Evolutionary conservation across 1,140 invertebrate genomes (phyloP), one percentile per base, ranked within the genome.

Genomic region (Belonocnema kinseyi): DNA sequence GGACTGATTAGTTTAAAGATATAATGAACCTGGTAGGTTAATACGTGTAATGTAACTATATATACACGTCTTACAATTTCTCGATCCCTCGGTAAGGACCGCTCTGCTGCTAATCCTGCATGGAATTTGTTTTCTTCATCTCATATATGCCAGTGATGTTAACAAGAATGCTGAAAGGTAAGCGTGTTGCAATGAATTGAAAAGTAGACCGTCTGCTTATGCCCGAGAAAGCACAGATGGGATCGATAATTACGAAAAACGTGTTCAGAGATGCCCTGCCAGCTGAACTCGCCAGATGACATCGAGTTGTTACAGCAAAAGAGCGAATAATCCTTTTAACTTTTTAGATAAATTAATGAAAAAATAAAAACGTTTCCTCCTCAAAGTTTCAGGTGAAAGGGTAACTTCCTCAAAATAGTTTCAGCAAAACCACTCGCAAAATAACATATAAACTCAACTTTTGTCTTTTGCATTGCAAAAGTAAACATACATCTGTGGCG

Each of bases 211-310:
- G 11, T 40, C 26, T 61, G 58, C 14, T 33, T 61, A 33, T 12
- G 26, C 58, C 12, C 26, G 26, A 16, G 58, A 61, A 61, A 61
- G 58, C 26, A 61, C 58, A 26, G 26, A 21, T 61, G 26, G 58
- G 26, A 61, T 61, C 58, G 58, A 61, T 61, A 61, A 40, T 61
- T 33, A 61, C 21, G 58, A 61, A 61, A 61, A 61, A 61, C 58
- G 21, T 61, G 58, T 26, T 61, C 58, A 61, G 33, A 19, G 54
- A 33, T 33, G 13, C 58, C 19, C 58, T 61, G 58, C 58, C 58
- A 33, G 21, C 58, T 61, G 58, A 61, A 61, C 21, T 10, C 17
- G n/a, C 33, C 58, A 61, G 19, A 10, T 17, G 14, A 76, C 1
- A 6, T 56, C 1, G 2, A 33, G 17, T 16, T 19, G 50, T 50